Evolutionary conservation across 2,113 vertebrate genomes (phyloP).

Genomic region (Scomber japonicus): DNA sequence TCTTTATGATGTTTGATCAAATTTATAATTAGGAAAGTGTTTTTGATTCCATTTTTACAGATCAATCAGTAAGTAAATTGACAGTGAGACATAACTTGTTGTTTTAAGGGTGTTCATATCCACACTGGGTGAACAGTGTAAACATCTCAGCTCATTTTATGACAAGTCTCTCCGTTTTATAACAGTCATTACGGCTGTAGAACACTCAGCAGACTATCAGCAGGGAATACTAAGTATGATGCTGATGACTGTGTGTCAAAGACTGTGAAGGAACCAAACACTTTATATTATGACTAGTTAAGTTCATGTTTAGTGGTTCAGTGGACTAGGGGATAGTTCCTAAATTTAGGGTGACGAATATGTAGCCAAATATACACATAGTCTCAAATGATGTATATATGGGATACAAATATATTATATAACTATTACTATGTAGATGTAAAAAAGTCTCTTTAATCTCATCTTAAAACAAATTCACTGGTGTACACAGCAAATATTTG

Average conservation of each 20-base stretch:
- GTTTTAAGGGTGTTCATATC: background rate
- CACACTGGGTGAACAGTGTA: background rate
- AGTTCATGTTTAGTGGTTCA: too few relatives aligned
- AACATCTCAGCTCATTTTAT: background rate
- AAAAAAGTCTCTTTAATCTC: background rate
- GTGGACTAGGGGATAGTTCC: too few relatives aligned
- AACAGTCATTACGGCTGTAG: background rate
- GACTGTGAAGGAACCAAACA: too few relatives aligned
- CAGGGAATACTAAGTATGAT: too few relatives aligned
- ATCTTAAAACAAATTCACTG: background rate
- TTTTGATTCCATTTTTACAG: background rate
- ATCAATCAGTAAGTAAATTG: background rate
- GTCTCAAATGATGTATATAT: too few relatives aligned
- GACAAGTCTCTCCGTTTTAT: background rate
- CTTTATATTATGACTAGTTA: too few relatives aligned
- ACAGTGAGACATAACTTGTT: background rate
- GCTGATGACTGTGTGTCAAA: too few relatives aligned
- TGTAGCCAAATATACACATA: too few relatives aligned
- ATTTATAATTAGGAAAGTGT: background rate
- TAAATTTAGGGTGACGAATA: too few relatives aligned
- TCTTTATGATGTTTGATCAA: background rate
- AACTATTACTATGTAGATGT: too few relatives aligned
- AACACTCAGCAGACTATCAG: too few relatives aligned
- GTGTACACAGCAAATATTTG: background rate
- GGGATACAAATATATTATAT: too few relatives aligned